A percentile compares a stretch with the other conserved stretches of the same genome.
phyloP scores from a whole-genome alignment of 2,888 invertebrate genomes.

The Macaria liturata region DNA sequence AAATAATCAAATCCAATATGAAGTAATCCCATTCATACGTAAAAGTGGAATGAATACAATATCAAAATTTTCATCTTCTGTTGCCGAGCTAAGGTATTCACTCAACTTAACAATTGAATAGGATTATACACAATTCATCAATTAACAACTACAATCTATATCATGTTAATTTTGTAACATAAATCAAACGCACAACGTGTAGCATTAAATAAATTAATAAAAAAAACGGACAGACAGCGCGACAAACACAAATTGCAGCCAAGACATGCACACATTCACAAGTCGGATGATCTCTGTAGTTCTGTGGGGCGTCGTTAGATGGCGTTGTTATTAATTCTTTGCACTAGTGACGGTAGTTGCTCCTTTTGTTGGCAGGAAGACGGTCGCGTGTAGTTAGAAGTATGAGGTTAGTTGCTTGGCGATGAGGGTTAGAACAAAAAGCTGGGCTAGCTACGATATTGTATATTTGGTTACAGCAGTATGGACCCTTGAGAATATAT shows the following conservation, averaged over 20 bases:
- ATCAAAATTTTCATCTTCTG: too few species aligned
- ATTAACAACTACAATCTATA: neutral
- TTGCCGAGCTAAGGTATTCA: too few species aligned
- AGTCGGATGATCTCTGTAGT: slow-evolving; percentile 60
- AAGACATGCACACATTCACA: slow-evolving; percentile 79
- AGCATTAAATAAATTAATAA: slow-evolving; percentile 35
- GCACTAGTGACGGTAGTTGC: slow-evolving; percentile 54
- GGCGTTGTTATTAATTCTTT: slow-evolving; percentile 66
- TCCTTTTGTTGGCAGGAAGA: slow-evolving; percentile 76
- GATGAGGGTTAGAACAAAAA: slow-evolving; percentile 49
- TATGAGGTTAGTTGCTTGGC: slow-evolving; percentile 42
- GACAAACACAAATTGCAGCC: slow-evolving; percentile 74
- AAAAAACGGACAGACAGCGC: slow-evolving; percentile 50
- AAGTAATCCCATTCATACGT: too few species aligned
- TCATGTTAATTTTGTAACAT: slow-evolving; percentile 33
- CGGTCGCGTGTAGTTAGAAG: slow-evolving; percentile 73
- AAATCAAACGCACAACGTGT: slow-evolving; percentile 41
- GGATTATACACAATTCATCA: too few species aligned
- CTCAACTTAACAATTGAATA: too few species aligned
- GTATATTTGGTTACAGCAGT: neutral
- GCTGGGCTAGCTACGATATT: slow-evolving; percentile 36
- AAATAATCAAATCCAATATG: too few species aligned
- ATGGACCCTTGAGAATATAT: neutral
- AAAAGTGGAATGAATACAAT: too few species aligned
- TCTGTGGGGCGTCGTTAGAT: slow-evolving; percentile 71